Evolutionary conservation across 2,113 vertebrate species (phyloP).

Genomic region (Acinonyx jubatus): DNA sequence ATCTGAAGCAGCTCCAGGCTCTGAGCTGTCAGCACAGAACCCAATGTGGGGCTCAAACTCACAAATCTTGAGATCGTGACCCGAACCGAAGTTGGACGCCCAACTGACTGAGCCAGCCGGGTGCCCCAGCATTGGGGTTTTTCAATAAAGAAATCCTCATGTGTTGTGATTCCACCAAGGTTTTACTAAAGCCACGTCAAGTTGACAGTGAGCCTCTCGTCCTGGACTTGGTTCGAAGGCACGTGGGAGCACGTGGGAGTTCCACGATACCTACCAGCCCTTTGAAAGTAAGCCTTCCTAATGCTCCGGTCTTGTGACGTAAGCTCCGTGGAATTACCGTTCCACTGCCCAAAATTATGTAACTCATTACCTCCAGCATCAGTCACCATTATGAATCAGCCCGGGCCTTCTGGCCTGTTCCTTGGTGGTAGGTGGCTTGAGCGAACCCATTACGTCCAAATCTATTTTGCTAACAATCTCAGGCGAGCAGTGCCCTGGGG

Average conservation of each 20-base stretch:
- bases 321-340: background rate
- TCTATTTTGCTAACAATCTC: background rate
- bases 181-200: background rate
- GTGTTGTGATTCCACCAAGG: background rate
- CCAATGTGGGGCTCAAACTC: fast-evolving
- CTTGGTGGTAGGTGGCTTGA: background rate
- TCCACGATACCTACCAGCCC: background rate
- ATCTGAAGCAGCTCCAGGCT: too few species aligned
- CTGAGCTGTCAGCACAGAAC: too few species aligned
- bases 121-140: fast-evolving
- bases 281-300: background rate
- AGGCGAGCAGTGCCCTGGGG: fast-evolving
- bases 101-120: background rate
- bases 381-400: background rate
- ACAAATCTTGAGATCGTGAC: too few species aligned
- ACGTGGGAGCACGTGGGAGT: fast-evolving
- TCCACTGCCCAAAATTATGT: background rate
- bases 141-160: background rate
- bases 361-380: background rate
- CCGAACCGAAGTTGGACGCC: too few species aligned
- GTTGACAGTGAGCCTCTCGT: background rate
- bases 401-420: background rate
- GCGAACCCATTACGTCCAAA: background rate
- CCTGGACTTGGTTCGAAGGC: background rate
- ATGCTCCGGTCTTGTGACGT: background rate